phyloP scores from a whole-genome alignment of 92 coral and sea anemone species.

The Phymanthus crucifer region DNA sequence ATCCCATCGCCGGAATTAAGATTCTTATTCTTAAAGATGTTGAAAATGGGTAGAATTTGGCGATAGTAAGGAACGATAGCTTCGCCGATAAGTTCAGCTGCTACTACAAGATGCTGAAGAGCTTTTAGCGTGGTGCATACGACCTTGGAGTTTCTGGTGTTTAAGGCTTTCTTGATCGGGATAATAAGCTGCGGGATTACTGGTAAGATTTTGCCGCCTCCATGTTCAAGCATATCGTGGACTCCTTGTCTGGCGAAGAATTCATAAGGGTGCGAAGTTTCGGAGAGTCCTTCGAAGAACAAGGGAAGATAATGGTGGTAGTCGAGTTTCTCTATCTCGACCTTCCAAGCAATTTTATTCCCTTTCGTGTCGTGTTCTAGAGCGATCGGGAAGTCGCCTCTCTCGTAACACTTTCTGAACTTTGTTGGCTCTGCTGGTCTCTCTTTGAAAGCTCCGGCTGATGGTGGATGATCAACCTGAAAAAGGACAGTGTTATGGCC shows the following conservation, averaged over 20 bases:
- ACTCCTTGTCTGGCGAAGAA: slow-evolving; percentile 98
- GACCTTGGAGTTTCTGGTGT: slow-evolving; percentile 78
- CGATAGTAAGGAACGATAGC: slow-evolving; percentile 98
- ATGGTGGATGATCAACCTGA: slow-evolving; percentile 82
- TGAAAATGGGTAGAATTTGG: slow-evolving; percentile 92
- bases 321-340: slow-evolving; percentile 95
- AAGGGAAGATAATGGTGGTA: slow-evolving; percentile 97
- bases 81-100: slow-evolving; percentile 92
- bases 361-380: slow-evolving; percentile 99
- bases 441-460: slow-evolving; percentile 85
- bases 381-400: slow-evolving; percentile 99
- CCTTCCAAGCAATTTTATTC: slow-evolving; percentile 99
- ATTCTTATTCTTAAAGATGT: slow-evolving; percentile 91
- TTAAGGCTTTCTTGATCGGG: slow-evolving; percentile 91
- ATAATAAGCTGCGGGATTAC: slow-evolving; percentile 97
- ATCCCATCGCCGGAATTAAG: slow-evolving; percentile 97
- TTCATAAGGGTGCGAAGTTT: slow-evolving; percentile 93
- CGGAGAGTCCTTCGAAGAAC: slow-evolving; percentile 96
- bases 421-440: slow-evolving; percentile 84
- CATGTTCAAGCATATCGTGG: slow-evolving; percentile 99
- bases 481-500: background rate
- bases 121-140: slow-evolving; percentile 92
- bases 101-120: slow-evolving; percentile 83
- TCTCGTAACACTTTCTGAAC: slow-evolving; percentile 91
- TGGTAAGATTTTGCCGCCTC: slow-evolving; percentile 89